phyloP scores from a whole-genome alignment of 35 echinoderm and acorn worm species.

The Diadema setosum region DNA sequence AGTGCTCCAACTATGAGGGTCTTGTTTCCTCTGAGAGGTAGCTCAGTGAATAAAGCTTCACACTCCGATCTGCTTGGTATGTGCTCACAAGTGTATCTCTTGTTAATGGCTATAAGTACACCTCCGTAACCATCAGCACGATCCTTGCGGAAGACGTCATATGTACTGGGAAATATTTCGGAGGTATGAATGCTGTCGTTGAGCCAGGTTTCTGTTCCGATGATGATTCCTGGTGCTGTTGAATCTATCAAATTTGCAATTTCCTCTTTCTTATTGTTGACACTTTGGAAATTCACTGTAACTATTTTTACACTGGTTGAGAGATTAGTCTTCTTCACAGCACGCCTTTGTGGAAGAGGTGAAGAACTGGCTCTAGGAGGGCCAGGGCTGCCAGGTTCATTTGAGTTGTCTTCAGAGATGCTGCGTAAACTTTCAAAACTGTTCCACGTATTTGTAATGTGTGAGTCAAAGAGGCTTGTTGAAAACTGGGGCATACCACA shows the following conservation, averaged over 20 bases:
- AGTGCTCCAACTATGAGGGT: not conserved
- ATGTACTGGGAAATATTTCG: conserved; percentile 25
- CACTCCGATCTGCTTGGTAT: not conserved
- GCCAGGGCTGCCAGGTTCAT: not conserved
- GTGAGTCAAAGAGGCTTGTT: no score
- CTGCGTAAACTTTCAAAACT: no score
- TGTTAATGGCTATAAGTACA: conserved; percentile 50
- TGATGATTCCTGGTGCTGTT: conserved; percentile 16
- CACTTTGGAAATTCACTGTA: conserved; percentile 42
- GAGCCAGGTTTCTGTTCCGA: conserved; percentile 59
- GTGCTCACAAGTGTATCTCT: conserved; percentile 6
- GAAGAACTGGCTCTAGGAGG: not conserved
- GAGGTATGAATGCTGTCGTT: conserved; percentile 24
- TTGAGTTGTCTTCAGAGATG: no score
- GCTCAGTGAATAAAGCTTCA: conserved; percentile 11
- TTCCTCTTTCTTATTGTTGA: conserved; percentile 18
- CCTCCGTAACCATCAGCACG: conserved; percentile 5
- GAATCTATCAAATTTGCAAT: conserved; percentile 21
- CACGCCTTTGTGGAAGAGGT: not conserved
- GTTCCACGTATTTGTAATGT: no score
- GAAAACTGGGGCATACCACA: no score
- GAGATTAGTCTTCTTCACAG: not conserved
- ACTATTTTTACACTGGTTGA: conserved; percentile 16
- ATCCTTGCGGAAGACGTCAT: conserved; percentile 45
- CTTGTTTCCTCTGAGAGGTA: not conserved